Base-by-base conservation (phyloP, 2,888 invertebrate genomes). In the Sylvicola fuscatus region DNA sequence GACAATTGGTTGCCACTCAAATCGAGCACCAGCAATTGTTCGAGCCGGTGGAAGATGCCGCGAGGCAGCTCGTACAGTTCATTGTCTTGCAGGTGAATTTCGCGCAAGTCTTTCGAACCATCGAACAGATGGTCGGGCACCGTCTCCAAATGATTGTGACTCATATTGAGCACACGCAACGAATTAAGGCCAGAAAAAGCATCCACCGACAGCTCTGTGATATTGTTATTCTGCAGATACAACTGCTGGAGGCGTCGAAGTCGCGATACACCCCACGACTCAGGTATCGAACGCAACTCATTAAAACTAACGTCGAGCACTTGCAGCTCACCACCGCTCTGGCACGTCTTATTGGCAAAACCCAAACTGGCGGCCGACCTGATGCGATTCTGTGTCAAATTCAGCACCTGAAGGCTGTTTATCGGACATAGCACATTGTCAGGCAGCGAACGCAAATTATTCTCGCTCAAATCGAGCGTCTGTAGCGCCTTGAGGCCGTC, bases 71-170 rank as follows among this genome's bases (percentile, higher is more conserved):
- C 79, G 49, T 72, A 77, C 39, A 92, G 62, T 40, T 79, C 76
- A 54, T 92, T 90, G 58, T 82, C 77, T 49, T 84, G 81, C 43
- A 86, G 58, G 51, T 84, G 79, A 41, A 87, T 68, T 59, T 86
- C 84, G 40, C 80, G 70, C 37, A 84, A 60, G 51, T 86, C 84
- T 48, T 78, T 70, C 40, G 79, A 78, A 45, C 78, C 76, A 31
- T 77, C 72, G 56, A 92, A 86, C 38, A 87, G 56, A 32, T 77
- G 77, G 46, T 80, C 73, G 1, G 90, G 89, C 49, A 92, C 56
- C 13, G 73, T 70, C 45, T 75, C 76, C 46, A 93, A 61, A 43
- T 72, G 72, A 57, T 93, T 93, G 54, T 79, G 77, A 45, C 87
- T 83, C 50, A 89, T 65, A 64, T 92, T 87, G 35, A 93, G 59